These are phyloP conservation scores for Semicossyphus pulcher DNA, from an alignment of 2,113 vertebrate species.

Conservation along the genomic window DNA sequence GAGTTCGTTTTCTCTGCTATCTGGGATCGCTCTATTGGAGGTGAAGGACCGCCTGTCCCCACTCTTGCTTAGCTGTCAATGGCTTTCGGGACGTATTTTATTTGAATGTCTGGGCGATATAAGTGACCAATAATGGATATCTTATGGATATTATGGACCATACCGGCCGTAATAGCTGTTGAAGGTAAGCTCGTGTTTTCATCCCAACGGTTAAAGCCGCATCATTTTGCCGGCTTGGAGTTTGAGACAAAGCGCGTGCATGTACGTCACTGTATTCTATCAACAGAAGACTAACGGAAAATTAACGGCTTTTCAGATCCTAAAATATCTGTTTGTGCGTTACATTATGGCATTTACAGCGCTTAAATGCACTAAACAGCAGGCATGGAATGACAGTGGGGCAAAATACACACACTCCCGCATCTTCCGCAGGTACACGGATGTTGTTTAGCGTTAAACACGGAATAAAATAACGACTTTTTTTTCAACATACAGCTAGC, in stretches of 20 bases:
- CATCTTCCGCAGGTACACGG: slow-evolving; percentile 60
- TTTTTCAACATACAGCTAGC: background rate
- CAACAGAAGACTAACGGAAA: background rate
- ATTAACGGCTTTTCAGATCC: background rate
- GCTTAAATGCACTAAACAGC: background rate
- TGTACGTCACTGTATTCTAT: background rate
- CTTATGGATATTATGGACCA: slow-evolving; percentile 87
- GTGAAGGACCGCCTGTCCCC: slow-evolving; percentile 79
- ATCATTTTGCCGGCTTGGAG: slow-evolving; percentile 68
- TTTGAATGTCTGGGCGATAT: slow-evolving; percentile 82
- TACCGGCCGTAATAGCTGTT: slow-evolving; percentile 83
- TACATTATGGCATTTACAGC: background rate
- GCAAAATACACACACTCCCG: slow-evolving; percentile 50
- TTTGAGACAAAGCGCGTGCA: slow-evolving; percentile 68
- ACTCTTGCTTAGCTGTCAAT: slow-evolving; percentile 78
- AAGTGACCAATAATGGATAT: slow-evolving; percentile 86
- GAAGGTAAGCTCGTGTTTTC: slow-evolving; percentile 82
- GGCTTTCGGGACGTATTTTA: slow-evolving; percentile 83
- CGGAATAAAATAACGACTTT: background rate
- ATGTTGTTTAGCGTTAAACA: slow-evolving; percentile 17
- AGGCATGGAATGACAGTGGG: slow-evolving; percentile 19
- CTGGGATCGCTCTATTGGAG: slow-evolving; percentile 75
- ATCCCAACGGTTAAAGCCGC: slow-evolving; percentile 54
- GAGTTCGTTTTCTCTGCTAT: slow-evolving; percentile 76
- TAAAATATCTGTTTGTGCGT: background rate